These are phyloP conservation scores for Drosophila nasuta DNA, from an alignment of 1,140 invertebrate species.

Conservation along the genomic window DNA sequence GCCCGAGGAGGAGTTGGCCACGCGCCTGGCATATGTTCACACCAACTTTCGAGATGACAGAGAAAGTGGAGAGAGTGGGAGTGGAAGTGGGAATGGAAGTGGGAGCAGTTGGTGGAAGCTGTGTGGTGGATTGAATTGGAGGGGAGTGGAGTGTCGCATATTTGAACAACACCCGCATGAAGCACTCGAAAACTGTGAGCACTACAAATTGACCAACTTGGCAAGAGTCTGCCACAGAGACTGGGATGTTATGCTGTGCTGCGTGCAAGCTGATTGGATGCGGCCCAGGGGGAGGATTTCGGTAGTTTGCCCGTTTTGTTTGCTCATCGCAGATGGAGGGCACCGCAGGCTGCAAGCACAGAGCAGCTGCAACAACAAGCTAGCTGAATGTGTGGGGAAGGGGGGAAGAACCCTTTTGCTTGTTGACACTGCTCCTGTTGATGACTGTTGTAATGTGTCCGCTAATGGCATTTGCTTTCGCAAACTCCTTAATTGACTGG, in stretches of 20 bases:
- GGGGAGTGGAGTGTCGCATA: slow-evolving; percentile 50
- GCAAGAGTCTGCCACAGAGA: slow-evolving; percentile 25
- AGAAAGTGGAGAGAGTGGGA: slow-evolving; percentile 14
- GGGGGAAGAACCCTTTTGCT: slow-evolving; percentile 55
- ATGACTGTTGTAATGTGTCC: slow-evolving; percentile 77
- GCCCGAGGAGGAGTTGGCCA: slow-evolving; percentile 17
- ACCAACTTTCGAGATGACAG: slow-evolving; percentile 66
- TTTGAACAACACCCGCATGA: slow-evolving; percentile 79
- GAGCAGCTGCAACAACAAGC: slow-evolving; percentile 81
- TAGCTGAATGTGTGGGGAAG: neutral
- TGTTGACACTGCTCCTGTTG: slow-evolving; percentile 57
- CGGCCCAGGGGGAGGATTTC: slow-evolving; percentile 11
- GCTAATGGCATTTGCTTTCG: slow-evolving; percentile 78
- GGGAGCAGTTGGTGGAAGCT: slow-evolving; percentile 33
- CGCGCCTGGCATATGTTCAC: slow-evolving; percentile 84
- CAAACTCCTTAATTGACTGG: slow-evolving; percentile 79
- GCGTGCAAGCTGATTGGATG: slow-evolving; percentile 71
- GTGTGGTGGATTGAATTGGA: slow-evolving; percentile 10
- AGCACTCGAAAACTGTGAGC: slow-evolving; percentile 65
- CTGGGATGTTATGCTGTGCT: slow-evolving; percentile 28
- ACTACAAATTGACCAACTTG: slow-evolving; percentile 70
- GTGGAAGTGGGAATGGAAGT: neutral
- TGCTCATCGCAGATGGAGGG: slow-evolving; percentile 69
- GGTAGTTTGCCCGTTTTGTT: slow-evolving; percentile 50
- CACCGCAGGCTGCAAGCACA: slow-evolving; percentile 53